Conservation (phyloP, 2,888 invertebrate species). For the Anodontia alba region DNA sequence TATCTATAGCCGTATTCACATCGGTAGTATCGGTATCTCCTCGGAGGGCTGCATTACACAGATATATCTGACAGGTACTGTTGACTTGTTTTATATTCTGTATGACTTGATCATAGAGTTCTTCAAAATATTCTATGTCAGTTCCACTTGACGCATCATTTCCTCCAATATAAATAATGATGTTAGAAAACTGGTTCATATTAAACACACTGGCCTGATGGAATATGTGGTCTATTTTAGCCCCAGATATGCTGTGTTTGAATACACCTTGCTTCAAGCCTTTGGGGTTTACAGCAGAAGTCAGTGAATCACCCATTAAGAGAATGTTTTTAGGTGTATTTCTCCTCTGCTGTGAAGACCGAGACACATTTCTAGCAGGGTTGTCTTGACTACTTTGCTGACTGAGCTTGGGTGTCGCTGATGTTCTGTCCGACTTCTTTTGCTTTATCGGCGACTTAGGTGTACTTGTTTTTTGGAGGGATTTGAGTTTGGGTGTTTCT, state of each 20-base stretch:
- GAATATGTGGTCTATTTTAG: background rate
- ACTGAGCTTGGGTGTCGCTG: too few species aligned
- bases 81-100: background rate
- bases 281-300: background rate
- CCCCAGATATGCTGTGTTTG: background rate
- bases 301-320: background rate
- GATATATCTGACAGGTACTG: background rate
- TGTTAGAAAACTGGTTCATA: background rate
- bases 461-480: too few species aligned
- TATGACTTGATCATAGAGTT: background rate
- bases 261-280: background rate
- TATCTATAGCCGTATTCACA: background rate
- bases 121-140: conserved; percentile 2
- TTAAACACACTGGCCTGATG: background rate
- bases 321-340: background rate
- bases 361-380: too few species aligned
- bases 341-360: too few species aligned
- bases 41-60: background rate
- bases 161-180: background rate
- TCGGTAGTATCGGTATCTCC: background rate
- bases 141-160: background rate
- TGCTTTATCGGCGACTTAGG: too few species aligned
- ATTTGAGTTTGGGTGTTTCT: too few species aligned
- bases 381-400: too few species aligned
- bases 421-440: too few species aligned